Evolutionary conservation across 2,888 invertebrate genomes (phyloP), one percentile per base, ranked within the genome.

Genomic region (Rhagium mordax): DNA sequence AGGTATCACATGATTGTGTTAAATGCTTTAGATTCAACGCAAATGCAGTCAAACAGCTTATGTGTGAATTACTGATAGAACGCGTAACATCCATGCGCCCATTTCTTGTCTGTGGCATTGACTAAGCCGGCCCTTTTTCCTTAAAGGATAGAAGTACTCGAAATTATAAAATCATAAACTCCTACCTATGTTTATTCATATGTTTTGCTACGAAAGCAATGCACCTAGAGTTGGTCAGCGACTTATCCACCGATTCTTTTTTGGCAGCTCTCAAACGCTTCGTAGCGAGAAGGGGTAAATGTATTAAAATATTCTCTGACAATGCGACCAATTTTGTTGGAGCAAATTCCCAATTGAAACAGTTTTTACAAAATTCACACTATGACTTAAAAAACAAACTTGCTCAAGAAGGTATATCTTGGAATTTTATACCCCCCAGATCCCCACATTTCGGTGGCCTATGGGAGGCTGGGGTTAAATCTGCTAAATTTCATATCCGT

Each of bases 251-350:
- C 1, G 72, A 77, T 1, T 55, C 77, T 3, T 80, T 80, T 51
- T 15, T 80, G 2, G 74, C 72, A n/a, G 72, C 78, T 3, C 69
- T 79, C 5, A 67, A 70, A 27, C 73, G 81, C 0, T 82, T 82
- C 41, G 66, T 74, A 0, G 65, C 77, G 2, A 60, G 77, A 7
- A 62, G 78, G 6, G 80, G 81, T 7, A 49, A 68, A 16, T 68
- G 74, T 6, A 41, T 15, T 6, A 57, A 72, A 15, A 73, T 81
- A 5, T 74, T 69, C 60, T 77, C 73, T 1, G 81, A 81, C 1
- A 67, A 67, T n/a, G 66, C 55, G 20, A 67, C 53, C 29, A 75
- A 76, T 20, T 71, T 71, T 48, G 21, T 71, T 5, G 71, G 71
- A 21, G 67, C 67, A n/a, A 24, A 55, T 55, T 6, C 6, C 24